Conservation (phyloP, 2,888 invertebrate species). For the Amaurobius ferox region DNA sequence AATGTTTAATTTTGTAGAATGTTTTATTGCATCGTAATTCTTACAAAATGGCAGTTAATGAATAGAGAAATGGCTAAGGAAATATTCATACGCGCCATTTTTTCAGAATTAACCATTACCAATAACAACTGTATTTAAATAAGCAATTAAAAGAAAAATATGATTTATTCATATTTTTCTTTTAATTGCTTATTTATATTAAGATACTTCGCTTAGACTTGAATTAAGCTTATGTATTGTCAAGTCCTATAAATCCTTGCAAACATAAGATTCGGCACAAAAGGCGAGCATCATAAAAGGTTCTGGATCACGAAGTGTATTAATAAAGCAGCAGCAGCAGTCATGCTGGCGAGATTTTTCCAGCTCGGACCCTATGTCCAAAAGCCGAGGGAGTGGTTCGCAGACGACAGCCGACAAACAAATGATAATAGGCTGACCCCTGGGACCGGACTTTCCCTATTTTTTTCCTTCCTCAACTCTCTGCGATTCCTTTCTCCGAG, state of each 20-base stretch:
- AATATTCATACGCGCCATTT: too few relatives aligned
- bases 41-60: too few relatives aligned
- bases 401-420: slow-evolving; percentile 69
- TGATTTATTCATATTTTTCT: too few relatives aligned
- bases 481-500: slow-evolving; percentile 44
- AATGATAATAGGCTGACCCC: slow-evolving; percentile 72
- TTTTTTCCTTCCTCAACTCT: slow-evolving; percentile 34
- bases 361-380: slow-evolving; percentile 46
- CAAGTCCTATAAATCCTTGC: neutral
- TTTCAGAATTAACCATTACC: too few relatives aligned
- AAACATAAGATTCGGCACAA: neutral
- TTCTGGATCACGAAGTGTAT: slow-evolving; percentile 4
- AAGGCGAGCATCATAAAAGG: neutral
- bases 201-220: neutral
- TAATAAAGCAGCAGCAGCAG: neutral
- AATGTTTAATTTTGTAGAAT: too few relatives aligned
- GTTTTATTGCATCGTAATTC: too few relatives aligned
- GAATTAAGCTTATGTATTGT: neutral
- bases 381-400: slow-evolving; percentile 52
- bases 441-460: slow-evolving; percentile 42
- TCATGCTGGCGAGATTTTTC: neutral
- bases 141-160: too few relatives aligned
- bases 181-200: too few relatives aligned
- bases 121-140: too few relatives aligned
- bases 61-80: too few relatives aligned